Conservation (phyloP, 2,888 invertebrate genomes). For the Lasioglossum calceatum region DNA sequence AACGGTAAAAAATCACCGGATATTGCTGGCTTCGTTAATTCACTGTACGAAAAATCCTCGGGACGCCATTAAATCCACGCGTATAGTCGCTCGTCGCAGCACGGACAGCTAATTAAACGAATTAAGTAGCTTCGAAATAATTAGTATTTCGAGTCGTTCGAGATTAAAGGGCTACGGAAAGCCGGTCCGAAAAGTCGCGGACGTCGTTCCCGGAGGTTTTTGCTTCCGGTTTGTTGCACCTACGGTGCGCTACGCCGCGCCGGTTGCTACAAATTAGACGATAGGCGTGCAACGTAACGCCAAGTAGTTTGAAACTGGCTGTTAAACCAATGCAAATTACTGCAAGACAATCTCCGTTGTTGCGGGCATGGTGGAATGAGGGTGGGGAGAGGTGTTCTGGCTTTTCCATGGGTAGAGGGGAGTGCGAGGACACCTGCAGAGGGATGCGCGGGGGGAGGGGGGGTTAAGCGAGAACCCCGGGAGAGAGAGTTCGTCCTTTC, state of each 20-base stretch:
- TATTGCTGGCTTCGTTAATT: background rate
- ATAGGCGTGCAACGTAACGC: conserved; percentile 68
- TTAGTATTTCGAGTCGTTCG: background rate
- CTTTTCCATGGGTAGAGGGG: background rate
- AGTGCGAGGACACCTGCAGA: background rate
- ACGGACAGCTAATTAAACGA: background rate
- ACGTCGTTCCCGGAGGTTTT: conserved; percentile 28
- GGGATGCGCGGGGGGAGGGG: conserved; percentile 29
- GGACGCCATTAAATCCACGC: background rate
- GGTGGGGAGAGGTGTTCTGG: background rate
- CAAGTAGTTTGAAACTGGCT: conserved; percentile 76
- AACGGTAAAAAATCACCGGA: background rate
- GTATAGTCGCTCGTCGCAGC: background rate
- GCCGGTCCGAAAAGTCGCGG: background rate
- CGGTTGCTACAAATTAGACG: conserved; percentile 68
- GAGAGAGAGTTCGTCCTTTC: conserved; percentile 66
- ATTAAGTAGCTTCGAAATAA: background rate
- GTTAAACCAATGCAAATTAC: conserved; percentile 77
- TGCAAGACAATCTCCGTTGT: conserved; percentile 73
- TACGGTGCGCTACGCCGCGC: background rate
- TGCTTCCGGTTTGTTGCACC: background rate
- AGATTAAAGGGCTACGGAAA: background rate
- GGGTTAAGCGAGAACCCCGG: conserved; percentile 18
- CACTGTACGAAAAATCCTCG: background rate
- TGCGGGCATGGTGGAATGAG: conserved; percentile 27